Evolutionary conservation across 1,140 invertebrate species (phyloP).

Genomic region (Proctacanthus coquilletti): DNA sequence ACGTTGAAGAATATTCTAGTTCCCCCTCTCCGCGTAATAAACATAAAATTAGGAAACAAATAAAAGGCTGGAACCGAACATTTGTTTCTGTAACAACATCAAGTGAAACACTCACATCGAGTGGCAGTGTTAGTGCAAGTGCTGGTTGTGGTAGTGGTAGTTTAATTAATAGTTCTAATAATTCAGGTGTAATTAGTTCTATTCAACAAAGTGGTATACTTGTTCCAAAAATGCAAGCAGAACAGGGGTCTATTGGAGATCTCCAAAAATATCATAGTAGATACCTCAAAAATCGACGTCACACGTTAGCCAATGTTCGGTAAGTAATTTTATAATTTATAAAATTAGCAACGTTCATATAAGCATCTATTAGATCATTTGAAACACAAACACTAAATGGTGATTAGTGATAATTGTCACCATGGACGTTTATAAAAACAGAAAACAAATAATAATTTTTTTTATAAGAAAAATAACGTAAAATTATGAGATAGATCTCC

Average conservation of each 20-base stretch:
- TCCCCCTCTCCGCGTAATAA: conserved; percentile 28
- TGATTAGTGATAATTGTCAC: no score
- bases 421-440: no score
- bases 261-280: conserved; percentile 71
- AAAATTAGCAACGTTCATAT: no score
- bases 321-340: no score
- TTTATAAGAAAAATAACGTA: no score
- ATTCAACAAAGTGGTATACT: conserved; percentile 23
- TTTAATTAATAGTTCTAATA: conserved; percentile 23
- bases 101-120: conserved; percentile 9
- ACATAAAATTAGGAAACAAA: conserved; percentile 25
- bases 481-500: no score
- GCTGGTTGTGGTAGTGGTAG: conserved; percentile 7
- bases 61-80: conserved; percentile 17
- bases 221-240: conserved; percentile 64
- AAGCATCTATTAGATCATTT: no score
- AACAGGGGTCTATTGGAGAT: conserved; percentile 73
- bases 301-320: conserved; percentile 77
- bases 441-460: no score
- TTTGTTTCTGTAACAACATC: conserved; percentile 18
- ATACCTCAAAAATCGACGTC: conserved; percentile 62
- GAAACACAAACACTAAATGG: no score
- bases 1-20: conserved; percentile 17
- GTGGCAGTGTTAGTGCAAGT: conserved; percentile 7
- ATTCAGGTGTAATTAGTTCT: conserved; percentile 23